Evolutionary conservation across 2,888 invertebrate genomes (phyloP).

Genomic region (Melanotus villosus): DNA sequence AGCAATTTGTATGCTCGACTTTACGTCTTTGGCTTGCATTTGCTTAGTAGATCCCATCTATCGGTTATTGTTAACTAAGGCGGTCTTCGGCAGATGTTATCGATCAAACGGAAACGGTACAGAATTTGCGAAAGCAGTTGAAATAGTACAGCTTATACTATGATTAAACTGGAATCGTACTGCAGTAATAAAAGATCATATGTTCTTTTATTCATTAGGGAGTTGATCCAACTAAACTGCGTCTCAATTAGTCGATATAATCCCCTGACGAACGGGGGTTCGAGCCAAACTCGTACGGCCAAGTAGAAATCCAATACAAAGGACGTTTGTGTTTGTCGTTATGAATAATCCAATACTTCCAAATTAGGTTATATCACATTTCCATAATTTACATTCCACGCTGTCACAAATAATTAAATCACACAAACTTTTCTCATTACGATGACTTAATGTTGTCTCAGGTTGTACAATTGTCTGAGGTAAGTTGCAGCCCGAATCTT

Average conservation of each 20-base stretch:
- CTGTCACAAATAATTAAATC: slow-evolving; percentile 57
- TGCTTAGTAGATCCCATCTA: not conserved
- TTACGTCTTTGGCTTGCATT: not conserved
- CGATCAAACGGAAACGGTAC: slow-evolving; percentile 2
- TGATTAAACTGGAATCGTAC: slow-evolving; percentile 44
- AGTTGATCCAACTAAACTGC: slow-evolving; percentile 48
- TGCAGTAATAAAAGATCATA: slow-evolving; percentile 32
- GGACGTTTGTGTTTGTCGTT: slow-evolving; percentile 51
- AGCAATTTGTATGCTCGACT: not conserved
- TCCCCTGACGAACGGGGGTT: slow-evolving; percentile 45
- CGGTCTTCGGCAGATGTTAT: not conserved
- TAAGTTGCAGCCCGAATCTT: slow-evolving; percentile 31
- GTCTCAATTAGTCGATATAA: slow-evolving; percentile 49
- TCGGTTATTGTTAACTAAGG: not conserved
- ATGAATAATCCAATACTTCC: slow-evolving; percentile 55
- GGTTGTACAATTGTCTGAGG: slow-evolving; percentile 41
- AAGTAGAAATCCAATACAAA: slow-evolving; percentile 50
- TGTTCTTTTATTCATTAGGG: slow-evolving; percentile 49
- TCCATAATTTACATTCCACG: slow-evolving; percentile 56
- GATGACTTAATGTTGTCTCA: slow-evolving; percentile 45
- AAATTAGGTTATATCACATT: slow-evolving; percentile 56
- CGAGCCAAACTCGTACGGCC: slow-evolving; percentile 40
- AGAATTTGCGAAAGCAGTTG: not conserved
- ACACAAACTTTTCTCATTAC: slow-evolving; percentile 58
- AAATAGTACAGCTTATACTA: slow-evolving; percentile 4